phyloP scores from a whole-genome alignment of 2,888 invertebrate species.

The Xanthorhoe spadicearia region DNA sequence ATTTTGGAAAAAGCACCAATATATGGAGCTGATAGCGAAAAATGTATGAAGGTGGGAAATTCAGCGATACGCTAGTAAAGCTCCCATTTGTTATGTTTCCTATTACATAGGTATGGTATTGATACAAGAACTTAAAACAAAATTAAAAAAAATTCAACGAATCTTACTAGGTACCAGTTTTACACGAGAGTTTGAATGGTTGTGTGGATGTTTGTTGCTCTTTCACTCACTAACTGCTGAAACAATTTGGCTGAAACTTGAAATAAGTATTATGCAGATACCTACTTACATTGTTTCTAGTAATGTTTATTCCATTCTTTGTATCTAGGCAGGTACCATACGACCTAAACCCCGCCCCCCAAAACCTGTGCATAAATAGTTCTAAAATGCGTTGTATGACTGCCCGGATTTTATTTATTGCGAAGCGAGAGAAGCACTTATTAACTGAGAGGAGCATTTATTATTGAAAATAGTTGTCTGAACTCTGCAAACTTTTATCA shows the following conservation, averaged over 20 bases:
- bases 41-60: neutral
- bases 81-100: neutral
- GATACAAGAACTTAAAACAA: neutral
- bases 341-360: too few species aligned
- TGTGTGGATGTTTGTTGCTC: too few species aligned
- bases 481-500: neutral
- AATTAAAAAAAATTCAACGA: neutral
- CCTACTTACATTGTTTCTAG: too few species aligned
- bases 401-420: neutral
- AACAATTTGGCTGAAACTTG: too few species aligned
- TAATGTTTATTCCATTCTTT: too few species aligned
- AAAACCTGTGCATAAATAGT: too few species aligned
- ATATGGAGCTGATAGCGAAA: constrained; percentile 56
- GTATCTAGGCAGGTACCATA: too few species aligned
- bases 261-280: too few species aligned
- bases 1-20: constrained; percentile 52
- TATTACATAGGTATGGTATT: neutral
- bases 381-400: too few species aligned
- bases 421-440: neutral
- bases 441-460: neutral
- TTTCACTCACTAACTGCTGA: too few species aligned
- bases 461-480: neutral
- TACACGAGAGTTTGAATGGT: too few species aligned
- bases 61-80: neutral
- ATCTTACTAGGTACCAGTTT: too few species aligned